Conservation (phyloP, 1,140 invertebrate species). For the Microplitis demolitor region DNA sequence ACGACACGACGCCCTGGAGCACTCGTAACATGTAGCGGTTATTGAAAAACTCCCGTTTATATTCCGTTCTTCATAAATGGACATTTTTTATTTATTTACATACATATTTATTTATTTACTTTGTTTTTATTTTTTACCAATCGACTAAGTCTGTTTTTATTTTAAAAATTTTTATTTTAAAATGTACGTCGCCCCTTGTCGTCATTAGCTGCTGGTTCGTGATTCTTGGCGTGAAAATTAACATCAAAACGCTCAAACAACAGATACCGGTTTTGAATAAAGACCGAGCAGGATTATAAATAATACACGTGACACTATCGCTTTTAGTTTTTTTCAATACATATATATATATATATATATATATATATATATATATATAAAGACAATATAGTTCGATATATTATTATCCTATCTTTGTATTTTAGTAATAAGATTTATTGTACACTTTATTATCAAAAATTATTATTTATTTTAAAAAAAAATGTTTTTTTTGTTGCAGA, state of each 20-base stretch:
- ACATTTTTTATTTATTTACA: no score
- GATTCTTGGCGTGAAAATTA: slow-evolving; percentile 21
- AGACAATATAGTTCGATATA: background rate
- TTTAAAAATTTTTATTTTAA: no score
- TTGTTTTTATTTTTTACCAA: no score
- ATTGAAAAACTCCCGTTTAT: slow-evolving; percentile 26
- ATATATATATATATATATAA: background rate
- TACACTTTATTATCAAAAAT: background rate
- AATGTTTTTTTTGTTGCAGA: slow-evolving; percentile 55
- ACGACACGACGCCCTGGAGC: slow-evolving; percentile 16
- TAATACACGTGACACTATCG: background rate
- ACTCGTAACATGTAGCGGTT: slow-evolving; percentile 18
- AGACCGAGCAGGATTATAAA: slow-evolving; percentile 2
- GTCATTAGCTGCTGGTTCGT: background rate
- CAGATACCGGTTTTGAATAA: slow-evolving; percentile 7
- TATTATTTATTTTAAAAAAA: background rate
- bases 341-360: background rate
- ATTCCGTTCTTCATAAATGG: slow-evolving; percentile 2
- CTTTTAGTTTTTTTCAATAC: background rate
- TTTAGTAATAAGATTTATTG: background rate
- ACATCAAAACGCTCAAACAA: slow-evolving; percentile 16
- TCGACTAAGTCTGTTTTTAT: background rate
- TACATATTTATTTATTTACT: no score
- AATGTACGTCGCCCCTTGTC: no score
- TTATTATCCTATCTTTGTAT: no score